Evolutionary conservation across 2,888 invertebrate species (phyloP), one percentile per base, ranked within the genome.

Genomic region (Gastrophysa polygoni): DNA sequence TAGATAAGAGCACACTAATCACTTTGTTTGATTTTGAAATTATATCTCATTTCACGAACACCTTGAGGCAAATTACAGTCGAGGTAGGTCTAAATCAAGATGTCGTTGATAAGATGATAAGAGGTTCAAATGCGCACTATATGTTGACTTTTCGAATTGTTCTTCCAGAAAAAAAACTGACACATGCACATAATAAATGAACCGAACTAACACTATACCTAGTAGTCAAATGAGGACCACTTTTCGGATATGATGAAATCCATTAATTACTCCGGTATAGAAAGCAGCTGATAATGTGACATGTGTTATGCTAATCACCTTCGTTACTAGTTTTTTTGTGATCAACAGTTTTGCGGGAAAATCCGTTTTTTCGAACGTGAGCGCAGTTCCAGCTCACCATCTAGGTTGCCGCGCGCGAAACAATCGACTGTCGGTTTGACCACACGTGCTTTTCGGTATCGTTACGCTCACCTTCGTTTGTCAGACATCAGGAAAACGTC

Each of bases 361-460:
- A 52, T 14, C 14, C 11, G 34, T 2, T 17, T 34, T 38, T 14
- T 38, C 14, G 38, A 38, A 38, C 5, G 32, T 46, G 50, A 58
- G 28, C 47, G 59, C 66, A 61, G 67, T 66, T 61, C 68, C 69
- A 61, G 68, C 63, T 55, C 67, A 58, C 64, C 73, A 67, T 68
- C 72, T 65, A 73, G 64, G 70, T 69, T 66, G 68, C 68, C 73
- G 73, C 74, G 75, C 76, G 75, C 75, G 71, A 73, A 76, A 76
- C 74, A 72, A 71, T 69, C 73, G 77, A 79, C 77, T 78, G 77
- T 69, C 71, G 57, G 49, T 47, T 38, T 38, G 43, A 62, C 63
- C 71, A 68, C 77, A 78, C 76, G 77, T 77, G 78, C 71, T 77
- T 69, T 72, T 70, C 71, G 69, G 70, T 66, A 56, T 59, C 59